Percentiles rank a stretch among this genome's conserved stretches.
Evolutionary conservation across 1,140 invertebrate genomes (phyloP).

Genomic region (Drosophila sp.): DNA sequence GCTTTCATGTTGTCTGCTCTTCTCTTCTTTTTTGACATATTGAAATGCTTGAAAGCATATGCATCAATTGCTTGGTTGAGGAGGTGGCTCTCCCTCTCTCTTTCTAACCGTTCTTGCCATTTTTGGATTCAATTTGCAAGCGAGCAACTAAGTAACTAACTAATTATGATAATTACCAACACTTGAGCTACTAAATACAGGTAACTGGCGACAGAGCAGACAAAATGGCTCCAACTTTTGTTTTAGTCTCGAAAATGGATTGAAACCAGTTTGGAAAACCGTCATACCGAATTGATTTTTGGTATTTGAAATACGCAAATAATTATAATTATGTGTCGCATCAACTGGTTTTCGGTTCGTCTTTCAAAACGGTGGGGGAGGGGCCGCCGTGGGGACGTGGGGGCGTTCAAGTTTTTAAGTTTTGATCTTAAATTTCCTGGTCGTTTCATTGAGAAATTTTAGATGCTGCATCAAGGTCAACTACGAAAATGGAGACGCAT

Average conservation of each 20-base stretch:
- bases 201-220: constrained; percentile 27
- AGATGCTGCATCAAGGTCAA: constrained; percentile 58
- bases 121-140: constrained; percentile 49
- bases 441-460: constrained; percentile 63
- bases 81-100: neutral
- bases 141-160: constrained; percentile 36
- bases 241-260: constrained; percentile 32
- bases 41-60: constrained; percentile 67
- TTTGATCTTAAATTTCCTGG: constrained; percentile 39
- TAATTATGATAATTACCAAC: constrained; percentile 62
- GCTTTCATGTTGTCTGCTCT: neutral
- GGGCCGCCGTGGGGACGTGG: neutral
- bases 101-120: constrained; percentile 23
- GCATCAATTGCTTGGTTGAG: constrained; percentile 56
- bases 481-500: constrained; percentile 22
- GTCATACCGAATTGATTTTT: constrained; percentile 28
- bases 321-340: constrained; percentile 29
- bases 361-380: neutral
- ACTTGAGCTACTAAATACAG: constrained; percentile 39
- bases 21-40: constrained; percentile 42
- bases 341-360: constrained; percentile 45
- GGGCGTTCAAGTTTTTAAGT: constrained; percentile 26
- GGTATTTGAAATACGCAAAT: constrained; percentile 32
- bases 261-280: constrained; percentile 56
- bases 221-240: constrained; percentile 63